phyloP scores from a whole-genome alignment of 2,797 vertebrate species.

The Falco rusticolus region DNA sequence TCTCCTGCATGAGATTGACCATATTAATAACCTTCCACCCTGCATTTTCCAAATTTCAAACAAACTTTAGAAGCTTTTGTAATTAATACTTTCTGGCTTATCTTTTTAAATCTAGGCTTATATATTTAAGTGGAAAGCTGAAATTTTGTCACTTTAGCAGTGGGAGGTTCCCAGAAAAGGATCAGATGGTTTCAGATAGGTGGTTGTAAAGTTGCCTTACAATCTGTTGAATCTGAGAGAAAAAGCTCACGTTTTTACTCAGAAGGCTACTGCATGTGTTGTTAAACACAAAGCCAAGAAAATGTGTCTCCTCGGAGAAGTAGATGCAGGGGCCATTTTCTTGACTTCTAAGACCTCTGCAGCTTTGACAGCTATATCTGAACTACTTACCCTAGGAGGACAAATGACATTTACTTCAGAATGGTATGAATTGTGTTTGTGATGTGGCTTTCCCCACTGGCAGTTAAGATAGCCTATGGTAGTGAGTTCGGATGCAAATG shows the following conservation, averaged over 20 bases:
- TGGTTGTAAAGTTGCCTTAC: neutral
- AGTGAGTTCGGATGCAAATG: neutral
- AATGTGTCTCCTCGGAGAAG: neutral
- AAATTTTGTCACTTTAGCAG: neutral
- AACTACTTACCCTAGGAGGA: neutral
- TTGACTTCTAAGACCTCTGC: neutral
- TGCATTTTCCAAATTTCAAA: neutral
- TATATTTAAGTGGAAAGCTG: neutral
- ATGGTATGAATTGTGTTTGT: neutral
- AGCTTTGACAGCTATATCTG: neutral
- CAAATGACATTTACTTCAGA: neutral
- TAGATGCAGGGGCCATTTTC: neutral
- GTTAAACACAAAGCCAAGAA: neutral
- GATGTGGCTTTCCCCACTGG: neutral
- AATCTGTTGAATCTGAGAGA: neutral
- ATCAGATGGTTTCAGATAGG: neutral
- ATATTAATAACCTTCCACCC: neutral
- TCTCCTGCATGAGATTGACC: neutral
- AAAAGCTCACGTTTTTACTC: neutral
- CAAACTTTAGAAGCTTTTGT: neutral
- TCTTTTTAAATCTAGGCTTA: neutral
- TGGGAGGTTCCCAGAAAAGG: neutral
- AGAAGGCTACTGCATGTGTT: neutral
- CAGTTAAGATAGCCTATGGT: neutral
- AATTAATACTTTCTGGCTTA: neutral